Percentiles rank a stretch among this genome's conserved stretches.
Evolutionary conservation across 2,797 vertebrate species (phyloP).

Genomic region (Echeneis naucrates): DNA sequence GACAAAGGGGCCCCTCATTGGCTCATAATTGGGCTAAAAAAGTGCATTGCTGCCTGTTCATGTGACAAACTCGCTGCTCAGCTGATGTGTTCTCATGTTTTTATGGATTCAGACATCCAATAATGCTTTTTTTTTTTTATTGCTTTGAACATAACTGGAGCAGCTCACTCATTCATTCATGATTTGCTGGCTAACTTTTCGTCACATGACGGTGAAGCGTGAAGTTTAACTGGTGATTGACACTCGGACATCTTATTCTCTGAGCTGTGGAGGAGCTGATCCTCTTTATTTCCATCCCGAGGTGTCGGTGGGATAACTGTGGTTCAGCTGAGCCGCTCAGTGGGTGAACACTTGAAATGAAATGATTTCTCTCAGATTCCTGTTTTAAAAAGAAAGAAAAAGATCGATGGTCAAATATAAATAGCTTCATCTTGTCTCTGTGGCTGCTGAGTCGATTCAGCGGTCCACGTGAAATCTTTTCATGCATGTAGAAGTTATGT

Average conservation of each 20-base stretch:
- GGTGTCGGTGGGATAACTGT: constrained; percentile 43
- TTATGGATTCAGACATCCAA: no score
- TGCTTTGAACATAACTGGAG: no score
- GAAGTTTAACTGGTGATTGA: no score
- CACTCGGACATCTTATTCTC: background rate
- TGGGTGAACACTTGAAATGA: constrained; percentile 21
- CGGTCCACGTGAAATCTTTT: constrained; percentile 57
- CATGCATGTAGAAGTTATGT: constrained; percentile 11
- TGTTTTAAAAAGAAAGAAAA: constrained; percentile 15
- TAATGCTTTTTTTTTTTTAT: no score
- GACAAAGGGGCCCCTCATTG: constrained; percentile 35
- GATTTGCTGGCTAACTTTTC: no score
- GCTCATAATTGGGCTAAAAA: background rate
- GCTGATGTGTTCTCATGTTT: background rate
- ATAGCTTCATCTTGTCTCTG: background rate
- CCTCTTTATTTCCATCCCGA: no score
- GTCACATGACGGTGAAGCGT: no score
- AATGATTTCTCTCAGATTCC: constrained; percentile 9
- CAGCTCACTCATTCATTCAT: no score
- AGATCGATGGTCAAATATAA: constrained; percentile 9
- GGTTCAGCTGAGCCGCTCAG: constrained; percentile 17
- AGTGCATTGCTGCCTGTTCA: background rate
- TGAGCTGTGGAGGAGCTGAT: constrained; percentile 18
- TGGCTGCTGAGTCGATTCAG: background rate
- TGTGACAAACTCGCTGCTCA: constrained; percentile 6